Evolutionary conservation across 2,888 invertebrate genomes (phyloP), one percentile per base, ranked within the genome.

Genomic region (Chirona hameri): DNA sequence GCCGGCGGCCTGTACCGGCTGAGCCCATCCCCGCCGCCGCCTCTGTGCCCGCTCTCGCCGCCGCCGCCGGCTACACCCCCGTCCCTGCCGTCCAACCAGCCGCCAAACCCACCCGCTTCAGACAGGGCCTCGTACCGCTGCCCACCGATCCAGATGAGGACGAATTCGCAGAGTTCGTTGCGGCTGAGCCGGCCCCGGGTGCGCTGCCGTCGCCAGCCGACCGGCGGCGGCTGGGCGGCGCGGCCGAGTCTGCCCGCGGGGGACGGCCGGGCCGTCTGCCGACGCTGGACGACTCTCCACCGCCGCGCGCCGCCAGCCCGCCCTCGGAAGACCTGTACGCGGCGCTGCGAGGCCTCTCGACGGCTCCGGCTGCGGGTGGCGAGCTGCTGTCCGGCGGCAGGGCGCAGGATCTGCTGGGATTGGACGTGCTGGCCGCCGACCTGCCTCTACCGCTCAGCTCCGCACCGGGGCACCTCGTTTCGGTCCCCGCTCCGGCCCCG

Each of bases 51-150:
- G 39, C 39, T 7, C 65, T 10, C n/a, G n/a, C 27, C 9, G 65
- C 65, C n/a, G 27, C 60, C 31, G 72, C 21, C 76, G 76, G 39
- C 21, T 46, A 46, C 76, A 76, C 76, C 39, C 76, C 76, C 46
- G 46, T 76, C 0, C 76, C 15, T 39, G 14, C 76, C 24, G 24
- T 24, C 24, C 39, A 2, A 12, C 46, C 76, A 1, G 24, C 76
- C 15, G 76, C 76, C 76, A 76, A 46, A 24, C 76, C 76, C 21
- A 76, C 76, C 15, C 76, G 46, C 21, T 76, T 76, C 46, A 39
- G 76, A 4, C 21, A 76, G 76, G 76, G 76, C 10, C 46, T 76
- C 9, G 76, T 76, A 7, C 46, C 15, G 76, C 46, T 39, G 9
- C 14, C 15, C 27, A 2, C 72, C 18, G 29, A 72, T 5, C 31